Base-by-base conservation (phyloP, 2,888 invertebrate genomes). In the Arctia plantaginis region DNA sequence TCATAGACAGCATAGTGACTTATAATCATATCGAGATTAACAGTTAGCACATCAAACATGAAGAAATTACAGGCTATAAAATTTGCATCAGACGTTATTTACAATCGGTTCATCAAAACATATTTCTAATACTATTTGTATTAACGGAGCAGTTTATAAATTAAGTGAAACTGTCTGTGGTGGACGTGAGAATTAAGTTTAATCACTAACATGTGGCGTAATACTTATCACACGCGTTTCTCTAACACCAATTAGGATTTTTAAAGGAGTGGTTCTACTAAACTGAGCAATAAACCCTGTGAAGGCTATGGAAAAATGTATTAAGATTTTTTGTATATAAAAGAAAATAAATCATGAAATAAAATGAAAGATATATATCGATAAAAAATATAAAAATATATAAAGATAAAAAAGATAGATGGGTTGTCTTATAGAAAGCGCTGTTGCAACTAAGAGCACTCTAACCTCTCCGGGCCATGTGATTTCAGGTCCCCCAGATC, bases 111-210 rank as follows among this genome's bases (percentile, higher is more conserved):
- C 39, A 69, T 79, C 81, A 74, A 85, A 83, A 81, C 83, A 83
- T 39, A 79, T 83, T 83, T 75, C 23, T 65, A 69, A 84, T 79
- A 75, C 2, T 69, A 67, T 79, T 62, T 78, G 73, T 71, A 77
- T 71, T 80, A 75, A 76, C 72, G 78, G 78, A 75, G 77, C 71
- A 78, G 74, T 75, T 76, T 80, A 85, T 82, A 87, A 84, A 84
- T 88, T 84, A 81, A 79, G 73, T 71, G 71, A 79, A 86, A 83
- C 81, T 75, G 69, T 77, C 69, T 71, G 80, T 80, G 77, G 88
- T 83, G 74, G 83, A 85, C 88, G 82, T 89, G 88, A 81, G 87
- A 89, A 85, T 81, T 83, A 76, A 79, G 68, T 64, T 70, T 78
- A 83, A 84, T 78, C 69, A 41, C 70, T 69, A 69, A 62, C 70